These are phyloP conservation scores for Acanthacorydalis orientalis DNA, from an alignment of 2,888 invertebrate species.

Conservation along the genomic window DNA sequence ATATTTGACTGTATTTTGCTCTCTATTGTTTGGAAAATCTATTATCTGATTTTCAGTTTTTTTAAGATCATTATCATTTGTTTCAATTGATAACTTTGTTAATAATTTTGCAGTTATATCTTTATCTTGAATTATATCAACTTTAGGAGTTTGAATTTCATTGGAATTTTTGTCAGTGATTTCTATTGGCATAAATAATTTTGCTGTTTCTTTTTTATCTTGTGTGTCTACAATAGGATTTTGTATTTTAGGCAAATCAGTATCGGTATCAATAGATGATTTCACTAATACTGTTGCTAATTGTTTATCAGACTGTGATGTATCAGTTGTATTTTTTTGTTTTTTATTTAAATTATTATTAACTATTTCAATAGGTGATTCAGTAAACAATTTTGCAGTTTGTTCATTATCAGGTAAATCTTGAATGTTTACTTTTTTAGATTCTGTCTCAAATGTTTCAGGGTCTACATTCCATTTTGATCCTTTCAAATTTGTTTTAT, in stretches of 20 bases:
- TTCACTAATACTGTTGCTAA: too few species aligned
- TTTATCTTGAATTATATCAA: too few species aligned
- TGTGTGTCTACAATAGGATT: too few species aligned
- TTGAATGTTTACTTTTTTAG: slow-evolving; percentile 24
- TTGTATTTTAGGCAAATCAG: too few species aligned
- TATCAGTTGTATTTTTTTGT: slow-evolving; percentile 7
- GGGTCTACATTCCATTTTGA: slow-evolving; percentile 5
- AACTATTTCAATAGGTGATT: slow-evolving; percentile 14
- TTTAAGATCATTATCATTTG: too few species aligned
- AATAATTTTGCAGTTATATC: too few species aligned
- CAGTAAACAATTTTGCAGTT: slow-evolving; percentile 11
- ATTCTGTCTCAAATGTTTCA: slow-evolving; percentile 20
- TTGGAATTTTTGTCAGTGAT: background rate
- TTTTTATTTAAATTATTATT: slow-evolving; percentile 10
- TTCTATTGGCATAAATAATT: background rate
- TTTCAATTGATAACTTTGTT: too few species aligned
- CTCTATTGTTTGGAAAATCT: too few species aligned
- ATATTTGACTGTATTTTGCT: too few species aligned
- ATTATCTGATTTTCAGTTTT: too few species aligned
- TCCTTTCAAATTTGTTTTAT: slow-evolving; percentile 10
- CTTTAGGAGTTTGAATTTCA: background rate
- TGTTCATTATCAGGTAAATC: slow-evolving; percentile 14
- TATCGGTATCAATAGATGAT: too few species aligned
- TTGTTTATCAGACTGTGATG: slow-evolving; percentile 4
- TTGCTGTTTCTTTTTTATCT: background rate